Conservation (phyloP, 2,888 invertebrate genomes). For the Proisotoma minuta region DNA sequence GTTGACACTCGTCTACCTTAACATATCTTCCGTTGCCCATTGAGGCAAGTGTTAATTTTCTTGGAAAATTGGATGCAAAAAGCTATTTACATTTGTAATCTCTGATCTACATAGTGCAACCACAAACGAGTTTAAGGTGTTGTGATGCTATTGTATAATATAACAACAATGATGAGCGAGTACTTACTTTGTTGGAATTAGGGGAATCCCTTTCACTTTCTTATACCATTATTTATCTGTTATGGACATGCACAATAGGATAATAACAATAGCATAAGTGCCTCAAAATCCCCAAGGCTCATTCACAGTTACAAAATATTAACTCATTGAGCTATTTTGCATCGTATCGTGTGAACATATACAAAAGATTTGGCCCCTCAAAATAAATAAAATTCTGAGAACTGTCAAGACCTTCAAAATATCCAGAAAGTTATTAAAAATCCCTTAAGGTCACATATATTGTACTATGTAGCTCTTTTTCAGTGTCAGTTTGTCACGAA, state of each 20-base stretch:
- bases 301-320: too few species aligned
- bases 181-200: background rate
- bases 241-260: background rate
- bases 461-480: too few species aligned
- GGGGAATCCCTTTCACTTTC: conserved; percentile 17
- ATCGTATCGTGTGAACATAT: background rate
- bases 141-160: background rate
- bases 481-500: too few species aligned
- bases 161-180: background rate
- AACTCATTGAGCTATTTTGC: too few species aligned
- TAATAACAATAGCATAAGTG: background rate
- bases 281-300: conserved; percentile 4
- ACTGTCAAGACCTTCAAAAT: conserved; percentile 37
- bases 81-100: too few species aligned
- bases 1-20: background rate
- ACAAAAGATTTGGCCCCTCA: background rate
- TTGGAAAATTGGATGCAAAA: too few species aligned
- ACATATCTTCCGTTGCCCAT: background rate
- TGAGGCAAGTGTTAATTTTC: too few species aligned
- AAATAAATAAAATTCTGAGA: conserved; percentile 1
- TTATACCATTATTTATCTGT: background rate
- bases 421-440: conserved; percentile 29
- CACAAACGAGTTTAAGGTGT: conserved; percentile 1
- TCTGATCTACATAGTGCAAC: too few species aligned
- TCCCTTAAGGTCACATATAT: conserved; percentile 14